A percentile compares a stretch with the other conserved stretches of the same genome.
Conservation (phyloP, 2,113 vertebrate genomes). For the Sinocyclocheilus maitianheensis region DNA sequence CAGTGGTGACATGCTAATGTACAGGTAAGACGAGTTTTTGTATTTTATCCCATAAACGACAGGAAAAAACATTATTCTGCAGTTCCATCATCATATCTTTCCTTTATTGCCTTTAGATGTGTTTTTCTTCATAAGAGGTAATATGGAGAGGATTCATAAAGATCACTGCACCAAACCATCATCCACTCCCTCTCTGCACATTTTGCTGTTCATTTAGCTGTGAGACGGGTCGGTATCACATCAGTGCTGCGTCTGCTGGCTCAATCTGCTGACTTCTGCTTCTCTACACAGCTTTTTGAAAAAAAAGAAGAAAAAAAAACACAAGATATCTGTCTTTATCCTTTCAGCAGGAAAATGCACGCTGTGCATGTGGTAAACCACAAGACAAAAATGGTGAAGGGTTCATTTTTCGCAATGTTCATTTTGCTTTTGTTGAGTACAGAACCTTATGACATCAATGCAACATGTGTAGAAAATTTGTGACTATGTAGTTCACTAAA, state of each 20-base stretch:
- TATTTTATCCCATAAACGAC: constrained; percentile 13
- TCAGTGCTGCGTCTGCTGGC: constrained; percentile 44
- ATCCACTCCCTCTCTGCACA: neutral
- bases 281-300: too few relatives aligned
- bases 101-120: constrained; percentile 24
- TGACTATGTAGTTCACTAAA: neutral
- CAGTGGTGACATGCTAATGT: neutral
- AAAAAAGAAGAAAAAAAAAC: too few relatives aligned
- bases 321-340: constrained; percentile 34
- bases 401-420: neutral
- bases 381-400: neutral
- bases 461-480: neutral
- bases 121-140: constrained; percentile 37
- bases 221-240: neutral
- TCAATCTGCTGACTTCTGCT: constrained; percentile 52
- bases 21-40: neutral
- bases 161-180: constrained; percentile 15
- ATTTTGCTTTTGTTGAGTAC: neutral
- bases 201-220: constrained; percentile 6
- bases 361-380: constrained; percentile 23
- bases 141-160: constrained; percentile 37
- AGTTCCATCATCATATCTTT: constrained; percentile 31
- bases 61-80: constrained; percentile 20
- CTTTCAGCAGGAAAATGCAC: constrained; percentile 32
- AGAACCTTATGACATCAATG: constrained; percentile 6